Evolutionary conservation across 2,888 invertebrate species (phyloP).

Genomic region (Podabrus alpinus): DNA sequence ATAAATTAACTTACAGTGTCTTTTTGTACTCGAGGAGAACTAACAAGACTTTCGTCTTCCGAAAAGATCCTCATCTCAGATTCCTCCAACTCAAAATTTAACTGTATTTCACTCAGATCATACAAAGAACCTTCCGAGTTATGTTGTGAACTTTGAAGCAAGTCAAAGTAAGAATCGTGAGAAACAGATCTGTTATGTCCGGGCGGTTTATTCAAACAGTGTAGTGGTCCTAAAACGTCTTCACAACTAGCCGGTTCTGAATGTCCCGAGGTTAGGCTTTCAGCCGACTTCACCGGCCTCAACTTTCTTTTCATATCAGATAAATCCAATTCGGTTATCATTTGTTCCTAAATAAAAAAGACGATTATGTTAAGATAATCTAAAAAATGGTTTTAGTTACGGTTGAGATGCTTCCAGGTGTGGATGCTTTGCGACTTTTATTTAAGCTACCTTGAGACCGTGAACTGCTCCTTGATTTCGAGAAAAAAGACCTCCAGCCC

Average conservation of each 20-base stretch:
- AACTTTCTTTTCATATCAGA: conserved; percentile 58
- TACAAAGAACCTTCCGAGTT: conserved; percentile 57
- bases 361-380: not conserved
- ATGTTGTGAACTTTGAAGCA: conserved; percentile 62
- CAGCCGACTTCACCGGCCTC: conserved; percentile 73
- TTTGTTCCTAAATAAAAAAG: conserved; percentile 48
- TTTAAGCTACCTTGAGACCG: conserved; percentile 49
- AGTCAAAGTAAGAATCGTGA: conserved; percentile 93
- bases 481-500: conserved; percentile 82
- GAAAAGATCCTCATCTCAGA: conserved; percentile 86
- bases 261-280: conserved; percentile 62
- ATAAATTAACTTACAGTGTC: conserved; percentile 45
- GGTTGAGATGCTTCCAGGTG: conserved; percentile 53
- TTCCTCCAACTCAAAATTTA: conserved; percentile 84
- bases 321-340: conserved; percentile 52
- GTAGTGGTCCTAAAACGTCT: conserved; percentile 56
- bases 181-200: conserved; percentile 76
- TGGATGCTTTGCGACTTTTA: conserved; percentile 58
- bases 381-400: conserved; percentile 41
- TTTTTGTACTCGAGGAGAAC: conserved; percentile 60
- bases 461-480: conserved; percentile 57
- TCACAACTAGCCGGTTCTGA: conserved; percentile 49
- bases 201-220: conserved; percentile 54
- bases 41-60: conserved; percentile 77
- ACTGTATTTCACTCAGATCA: conserved; percentile 82